A percentile compares a stretch with the other conserved stretches of the same genome.
Conservation (phyloP, 30 jellyfish, hydroid and myxozoan species). For the Nemopilema nomurai region DNA sequence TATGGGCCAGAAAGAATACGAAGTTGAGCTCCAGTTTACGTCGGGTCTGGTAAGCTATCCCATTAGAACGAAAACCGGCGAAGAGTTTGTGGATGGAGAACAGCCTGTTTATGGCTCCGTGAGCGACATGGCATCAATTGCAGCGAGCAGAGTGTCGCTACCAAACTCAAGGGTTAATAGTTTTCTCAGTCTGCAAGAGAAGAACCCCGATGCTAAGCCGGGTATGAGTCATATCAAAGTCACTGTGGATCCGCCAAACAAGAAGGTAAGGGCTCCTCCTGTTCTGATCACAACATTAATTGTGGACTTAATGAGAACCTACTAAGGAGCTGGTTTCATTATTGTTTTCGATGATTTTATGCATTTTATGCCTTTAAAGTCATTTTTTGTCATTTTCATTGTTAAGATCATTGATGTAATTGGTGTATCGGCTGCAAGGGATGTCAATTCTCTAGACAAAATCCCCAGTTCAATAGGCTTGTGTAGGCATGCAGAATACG, state of each 20-base stretch:
- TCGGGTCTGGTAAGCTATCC: conserved; percentile 90
- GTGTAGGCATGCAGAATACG: too few species aligned
- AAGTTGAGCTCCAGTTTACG: conserved; percentile 93
- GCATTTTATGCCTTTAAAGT: background rate
- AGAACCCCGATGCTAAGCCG: conserved; percentile 4
- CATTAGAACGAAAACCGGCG: conserved; percentile 71
- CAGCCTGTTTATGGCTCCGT: conserved; percentile 57
- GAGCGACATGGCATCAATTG: conserved; percentile 47
- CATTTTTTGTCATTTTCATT: too few species aligned
- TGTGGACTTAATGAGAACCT: too few species aligned
- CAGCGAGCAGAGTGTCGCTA: conserved; percentile 58
- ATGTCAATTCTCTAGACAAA: too few species aligned
- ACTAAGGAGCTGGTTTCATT: background rate
- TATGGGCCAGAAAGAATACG: conserved; percentile 97
- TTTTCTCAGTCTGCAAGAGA: conserved; percentile 13
- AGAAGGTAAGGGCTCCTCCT: conserved; percentile 38
- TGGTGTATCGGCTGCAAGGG: too few species aligned
- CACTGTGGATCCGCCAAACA: conserved; percentile 52
- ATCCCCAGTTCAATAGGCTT: too few species aligned
- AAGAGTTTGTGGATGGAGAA: conserved; percentile 87
- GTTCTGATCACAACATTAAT: too few species aligned
- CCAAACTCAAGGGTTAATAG: conserved; percentile 35
- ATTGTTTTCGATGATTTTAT: background rate
- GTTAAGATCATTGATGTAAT: too few species aligned
- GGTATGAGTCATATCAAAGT: conserved; percentile 34